phyloP scores from a whole-genome alignment of 2,888 invertebrate species.

The Thereva nobilitata region DNA sequence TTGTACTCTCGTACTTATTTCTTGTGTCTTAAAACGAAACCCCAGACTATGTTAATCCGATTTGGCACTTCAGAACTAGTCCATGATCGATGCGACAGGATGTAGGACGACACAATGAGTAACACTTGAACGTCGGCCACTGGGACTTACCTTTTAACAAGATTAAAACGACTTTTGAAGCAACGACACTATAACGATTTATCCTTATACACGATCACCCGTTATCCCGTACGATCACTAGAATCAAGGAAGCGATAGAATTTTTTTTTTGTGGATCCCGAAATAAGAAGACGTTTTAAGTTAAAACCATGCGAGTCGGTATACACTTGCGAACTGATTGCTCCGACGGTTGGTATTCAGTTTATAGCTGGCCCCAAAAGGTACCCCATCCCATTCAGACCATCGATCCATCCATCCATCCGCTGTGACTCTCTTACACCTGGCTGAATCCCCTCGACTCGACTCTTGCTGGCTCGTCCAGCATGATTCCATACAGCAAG shows the following conservation, averaged over 20 bases:
- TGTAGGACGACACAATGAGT: no score
- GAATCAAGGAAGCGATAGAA: conserved; percentile 5
- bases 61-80: no score
- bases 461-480: conserved; percentile 9
- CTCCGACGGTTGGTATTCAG: conserved; percentile 55
- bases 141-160: no score
- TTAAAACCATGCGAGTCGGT: conserved; percentile 54
- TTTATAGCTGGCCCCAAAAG: conserved; percentile 58
- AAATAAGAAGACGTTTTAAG: conserved; percentile 11
- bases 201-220: no score
- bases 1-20: no score
- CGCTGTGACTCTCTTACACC: conserved; percentile 19
- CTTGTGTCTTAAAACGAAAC: not conserved
- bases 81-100: no score
- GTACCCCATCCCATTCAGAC: conserved; percentile 39
- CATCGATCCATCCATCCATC: conserved; percentile 13
- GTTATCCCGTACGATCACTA: not conserved
- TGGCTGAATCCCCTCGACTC: conserved; percentile 17
- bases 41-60: not conserved
- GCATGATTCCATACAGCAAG: no score
- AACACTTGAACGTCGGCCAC: no score
- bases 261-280: not conserved
- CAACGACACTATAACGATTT: no score
- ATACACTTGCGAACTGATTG: conserved; percentile 58
- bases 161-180: no score